Evolutionary conservation across 2,113 vertebrate species (phyloP), one percentile per base, ranked within the genome.

Genomic region (Cryptomyrus ogoouensis): DNA sequence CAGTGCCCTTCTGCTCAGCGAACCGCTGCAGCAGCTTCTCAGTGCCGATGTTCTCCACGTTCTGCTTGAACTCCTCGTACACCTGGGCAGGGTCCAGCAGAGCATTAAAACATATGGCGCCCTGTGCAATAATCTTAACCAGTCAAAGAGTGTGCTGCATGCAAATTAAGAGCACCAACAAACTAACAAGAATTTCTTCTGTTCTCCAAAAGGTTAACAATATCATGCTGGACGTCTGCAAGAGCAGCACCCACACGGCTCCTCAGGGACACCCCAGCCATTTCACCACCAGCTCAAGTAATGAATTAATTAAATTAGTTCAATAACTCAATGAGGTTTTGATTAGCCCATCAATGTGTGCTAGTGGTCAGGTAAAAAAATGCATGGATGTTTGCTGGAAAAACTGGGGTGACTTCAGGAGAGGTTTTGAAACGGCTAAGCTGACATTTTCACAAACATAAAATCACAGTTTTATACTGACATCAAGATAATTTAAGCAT

Each of bases 61-160:
- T 99, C 92, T 99, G 98, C 93, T 99, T 98, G 92, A 99, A 99
- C 19, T 99, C 98, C 92, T 98, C 98, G 0, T 99, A 97, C 0
- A 99, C 98, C 98, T 99, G 89, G 12, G 80, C 66, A 88, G 44
- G 10, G 27, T 70, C 1, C n/a, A 12, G 62, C 62, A 70, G 62
- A 31, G 62, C 62, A 70, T 31, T 31, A 70, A 31, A 31, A 31
- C 62, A 70, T 3, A 12, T 27, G n/a, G 10, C 10, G 10, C 10
- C 10, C 62, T 4, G n/a, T 13, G 62, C 62, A 70, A 70, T 31
- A 70, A 27, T 1, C 62, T 70, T 70, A 70, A 27, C 62, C 27
- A 70, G n/a, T 70, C 62, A 70, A 70, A 31, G n/a, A 31, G 12
- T 66, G 62, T 13, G n/a, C 35, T 15, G 17, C 17, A 17, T 39